Evolutionary conservation across 2,113 vertebrate genomes (phyloP).

Genomic region (Bos javanicus): DNA sequence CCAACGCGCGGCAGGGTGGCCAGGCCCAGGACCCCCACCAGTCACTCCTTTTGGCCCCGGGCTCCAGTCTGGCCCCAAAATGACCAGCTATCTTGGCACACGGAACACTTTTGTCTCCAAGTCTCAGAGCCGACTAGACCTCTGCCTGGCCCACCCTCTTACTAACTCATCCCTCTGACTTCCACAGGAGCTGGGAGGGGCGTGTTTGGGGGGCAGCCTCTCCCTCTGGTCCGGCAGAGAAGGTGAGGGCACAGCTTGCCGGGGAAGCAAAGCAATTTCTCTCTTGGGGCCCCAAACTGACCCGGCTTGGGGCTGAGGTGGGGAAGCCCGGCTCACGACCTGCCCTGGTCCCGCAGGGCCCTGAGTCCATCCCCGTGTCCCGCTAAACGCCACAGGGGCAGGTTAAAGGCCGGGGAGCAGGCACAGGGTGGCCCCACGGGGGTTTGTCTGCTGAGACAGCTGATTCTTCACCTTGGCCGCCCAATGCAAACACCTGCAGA

Average conservation of each 20-base stretch:
- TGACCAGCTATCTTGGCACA: background rate
- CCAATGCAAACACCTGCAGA: accelerated
- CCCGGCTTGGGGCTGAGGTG: background rate
- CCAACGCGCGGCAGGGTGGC: accelerated
- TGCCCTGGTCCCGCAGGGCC: background rate
- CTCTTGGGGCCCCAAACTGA: background rate
- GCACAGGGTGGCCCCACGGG: accelerated
- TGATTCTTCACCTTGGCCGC: too few relatives aligned
- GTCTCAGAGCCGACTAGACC: background rate
- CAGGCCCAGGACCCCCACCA: accelerated
- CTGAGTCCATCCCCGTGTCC: background rate
- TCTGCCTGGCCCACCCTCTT: background rate
- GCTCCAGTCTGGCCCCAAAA: background rate
- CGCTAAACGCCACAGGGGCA: background rate
- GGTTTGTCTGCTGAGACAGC: too few relatives aligned
- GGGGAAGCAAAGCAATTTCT: accelerated
- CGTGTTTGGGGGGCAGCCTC: background rate
- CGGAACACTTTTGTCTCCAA: background rate
- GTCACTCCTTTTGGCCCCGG: background rate
- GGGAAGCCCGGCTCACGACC: accelerated
- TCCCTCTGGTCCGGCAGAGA: background rate
- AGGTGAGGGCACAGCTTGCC: background rate
- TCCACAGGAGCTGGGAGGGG: background rate
- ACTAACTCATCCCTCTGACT: background rate
- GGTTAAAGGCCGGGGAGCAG: background rate